phyloP scores from a whole-genome alignment of 1,140 invertebrate species.

The Tetraneura akinire region DNA sequence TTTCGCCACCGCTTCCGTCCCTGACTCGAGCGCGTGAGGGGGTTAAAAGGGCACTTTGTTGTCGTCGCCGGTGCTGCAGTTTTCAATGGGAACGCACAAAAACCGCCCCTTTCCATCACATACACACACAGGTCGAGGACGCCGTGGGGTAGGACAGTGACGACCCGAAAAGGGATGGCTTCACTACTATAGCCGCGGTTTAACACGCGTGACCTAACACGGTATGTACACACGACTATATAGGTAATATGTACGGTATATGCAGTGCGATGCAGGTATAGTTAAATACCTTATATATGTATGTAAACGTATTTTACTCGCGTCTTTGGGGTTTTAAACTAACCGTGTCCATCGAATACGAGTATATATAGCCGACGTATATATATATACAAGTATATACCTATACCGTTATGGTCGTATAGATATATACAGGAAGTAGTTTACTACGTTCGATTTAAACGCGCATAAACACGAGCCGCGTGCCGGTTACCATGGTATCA shows the following conservation, averaged over 20 bases:
- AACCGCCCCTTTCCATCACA: neutral
- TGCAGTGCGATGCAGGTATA: neutral
- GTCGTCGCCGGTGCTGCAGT: neutral
- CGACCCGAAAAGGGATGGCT: neutral
- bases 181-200: neutral
- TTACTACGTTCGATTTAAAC: neutral
- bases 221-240: no score
- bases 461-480: neutral
- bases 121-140: neutral
- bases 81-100: slow-evolving; percentile 6
- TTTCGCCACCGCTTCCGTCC: neutral
- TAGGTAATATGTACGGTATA: no score
- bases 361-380: no score
- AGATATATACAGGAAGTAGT: no score
- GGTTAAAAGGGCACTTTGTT: slow-evolving; percentile 42
- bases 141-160: slow-evolving; percentile 35
- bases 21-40: neutral
- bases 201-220: neutral
- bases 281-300: no score
- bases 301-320: no score
- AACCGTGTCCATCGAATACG: no score
- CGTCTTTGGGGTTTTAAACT: no score
- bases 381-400: no score
- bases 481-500: neutral
- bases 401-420: no score